Base-by-base conservation (phyloP, 2,113 vertebrate species). In the Xenopus laevis region DNA sequence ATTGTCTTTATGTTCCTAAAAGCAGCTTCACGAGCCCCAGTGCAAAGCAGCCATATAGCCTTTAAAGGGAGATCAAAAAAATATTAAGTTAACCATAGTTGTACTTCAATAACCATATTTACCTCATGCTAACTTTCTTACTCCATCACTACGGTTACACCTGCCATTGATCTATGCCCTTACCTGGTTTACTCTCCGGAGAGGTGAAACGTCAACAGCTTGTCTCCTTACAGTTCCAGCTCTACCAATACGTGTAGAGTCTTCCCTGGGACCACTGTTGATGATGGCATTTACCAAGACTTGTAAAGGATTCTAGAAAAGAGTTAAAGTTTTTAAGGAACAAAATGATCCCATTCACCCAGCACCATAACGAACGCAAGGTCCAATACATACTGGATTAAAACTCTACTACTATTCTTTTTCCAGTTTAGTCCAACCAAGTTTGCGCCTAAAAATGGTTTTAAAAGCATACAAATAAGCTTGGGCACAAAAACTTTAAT, bases 1-100 rank as follows among this genome's bases (percentile, higher is more conserved):
- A 97, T 98, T 78, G 95, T 98, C 87, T 98, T 98, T 85, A 97
- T 97, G 87, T 98, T 98, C 50, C 96, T 90, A 89, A 97, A 98
- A 27, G 96, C 95, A 3, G 96, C 96, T 84, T 98, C 95, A 40
- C 96, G 92, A 27, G 96, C 96, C 0, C 95, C 96, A 0, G 96
- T 98, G 85, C 95, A 97, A 74, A 97, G 85, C 81, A 98, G 89
- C 95, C 96, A 98, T 81, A 98, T 98, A 46, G 96, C 95, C 96
- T 97, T 58, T 13, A 4, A 4, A 33, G 5, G 13, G 5, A 53
- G 16, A 17, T 12, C 0, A 50, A 50, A 27, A 2, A 27, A 27
- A 27, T 27, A 27, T 27, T 4, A 16, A 16, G 4, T 50, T 50
- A 50, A 13, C 10, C 47, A 50, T 16, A 13, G 15, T 13, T 7